Conservation (phyloP, 92 coral and sea anemone species). For the Ricordea florida region DNA sequence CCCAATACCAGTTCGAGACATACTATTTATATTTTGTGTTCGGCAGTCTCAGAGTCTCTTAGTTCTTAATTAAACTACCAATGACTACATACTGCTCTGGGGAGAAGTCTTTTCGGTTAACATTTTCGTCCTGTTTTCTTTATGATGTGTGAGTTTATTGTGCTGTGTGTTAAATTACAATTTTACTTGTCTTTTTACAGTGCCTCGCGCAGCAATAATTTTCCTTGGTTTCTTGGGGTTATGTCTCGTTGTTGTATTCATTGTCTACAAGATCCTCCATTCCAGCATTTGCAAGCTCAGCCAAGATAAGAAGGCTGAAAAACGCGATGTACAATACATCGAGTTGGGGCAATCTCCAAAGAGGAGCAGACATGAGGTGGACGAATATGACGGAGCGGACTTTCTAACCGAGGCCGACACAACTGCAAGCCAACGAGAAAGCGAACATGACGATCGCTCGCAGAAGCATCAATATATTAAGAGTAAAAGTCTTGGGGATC, state of each 20-base stretch:
- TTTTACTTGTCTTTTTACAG: neutral
- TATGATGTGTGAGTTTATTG: no score
- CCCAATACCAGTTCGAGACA: no score
- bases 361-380: neutral
- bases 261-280: conserved; percentile 36
- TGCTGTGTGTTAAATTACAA: no score
- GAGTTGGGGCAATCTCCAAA: conserved; percentile 17
- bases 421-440: conserved; percentile 3
- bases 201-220: conserved; percentile 61
- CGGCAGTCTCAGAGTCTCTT: no score
- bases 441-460: neutral
- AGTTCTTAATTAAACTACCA: no score
- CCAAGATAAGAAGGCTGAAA: neutral
- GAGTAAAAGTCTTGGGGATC: conserved; percentile 27
- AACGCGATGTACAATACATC: neutral
- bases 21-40: no score
- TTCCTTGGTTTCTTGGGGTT: conserved; percentile 51
- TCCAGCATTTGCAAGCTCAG: conserved; percentile 12
- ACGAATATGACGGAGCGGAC: conserved; percentile 5
- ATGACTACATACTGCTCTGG: no score
- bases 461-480: neutral
- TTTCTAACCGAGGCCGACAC: conserved; percentile 2
- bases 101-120: no score
- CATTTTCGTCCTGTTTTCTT: no score
- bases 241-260: conserved; percentile 38